These are phyloP conservation scores for Bovichtus diacanthus DNA, from an alignment of 2,797 vertebrate species.

Conservation along the genomic window DNA sequence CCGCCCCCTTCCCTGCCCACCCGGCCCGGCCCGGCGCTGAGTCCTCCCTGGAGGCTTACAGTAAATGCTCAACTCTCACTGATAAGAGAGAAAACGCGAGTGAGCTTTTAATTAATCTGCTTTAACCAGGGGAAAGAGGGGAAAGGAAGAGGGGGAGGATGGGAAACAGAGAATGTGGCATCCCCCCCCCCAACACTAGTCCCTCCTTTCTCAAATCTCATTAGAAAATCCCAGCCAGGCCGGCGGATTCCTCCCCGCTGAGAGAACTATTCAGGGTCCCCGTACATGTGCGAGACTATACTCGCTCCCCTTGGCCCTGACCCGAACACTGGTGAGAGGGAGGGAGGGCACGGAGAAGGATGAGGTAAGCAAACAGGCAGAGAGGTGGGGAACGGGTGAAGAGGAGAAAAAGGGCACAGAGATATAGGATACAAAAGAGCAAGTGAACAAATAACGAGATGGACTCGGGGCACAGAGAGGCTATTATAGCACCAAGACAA, in stretches of 20 bases:
- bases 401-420: not conserved
- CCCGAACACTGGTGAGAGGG: constrained; percentile 20
- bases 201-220: constrained; percentile 46
- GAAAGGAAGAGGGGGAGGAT: not conserved
- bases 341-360: not conserved
- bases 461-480: not conserved
- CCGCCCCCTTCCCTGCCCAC: constrained; percentile 46
- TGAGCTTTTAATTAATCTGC: constrained; percentile 83
- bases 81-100: constrained; percentile 67
- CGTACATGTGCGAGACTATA: constrained; percentile 47
- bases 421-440: not conserved
- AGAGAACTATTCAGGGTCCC: constrained; percentile 36
- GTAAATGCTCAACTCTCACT: constrained; percentile 75
- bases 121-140: constrained; percentile 53
- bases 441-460: not conserved
- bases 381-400: not conserved
- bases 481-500: not conserved
- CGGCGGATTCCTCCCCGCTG: constrained; percentile 24
- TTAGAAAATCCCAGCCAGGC: constrained; percentile 67
- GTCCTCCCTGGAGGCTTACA: constrained; percentile 69
- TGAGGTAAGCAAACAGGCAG: constrained; percentile 5
- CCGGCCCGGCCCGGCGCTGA: constrained; percentile 45
- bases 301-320: constrained; percentile 35
- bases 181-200: constrained; percentile 43
- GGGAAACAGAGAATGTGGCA: constrained; percentile 47